phyloP scores from a whole-genome alignment of 2,888 invertebrate species.

The Pasiphila rectangulata region DNA sequence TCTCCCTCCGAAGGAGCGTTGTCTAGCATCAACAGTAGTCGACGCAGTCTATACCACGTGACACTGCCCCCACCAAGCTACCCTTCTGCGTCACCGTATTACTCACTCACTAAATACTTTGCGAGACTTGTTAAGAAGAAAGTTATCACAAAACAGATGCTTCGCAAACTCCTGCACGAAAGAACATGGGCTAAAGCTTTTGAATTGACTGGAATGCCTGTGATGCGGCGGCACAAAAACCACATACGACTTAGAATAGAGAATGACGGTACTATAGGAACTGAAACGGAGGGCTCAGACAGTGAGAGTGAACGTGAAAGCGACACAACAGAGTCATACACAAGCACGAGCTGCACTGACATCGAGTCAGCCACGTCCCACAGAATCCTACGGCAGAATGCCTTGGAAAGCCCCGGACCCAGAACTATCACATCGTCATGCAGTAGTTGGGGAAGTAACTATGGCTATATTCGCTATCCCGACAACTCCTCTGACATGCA shows the following conservation, averaged over 20 bases:
- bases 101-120: slow-evolving; percentile 88
- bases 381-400: slow-evolving; percentile 82
- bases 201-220: slow-evolving; percentile 69
- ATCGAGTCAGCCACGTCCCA: slow-evolving; percentile 49
- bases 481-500: slow-evolving; percentile 74
- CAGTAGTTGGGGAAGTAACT: slow-evolving; percentile 82
- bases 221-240: slow-evolving; percentile 69
- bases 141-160: slow-evolving; percentile 84
- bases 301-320: slow-evolving; percentile 68
- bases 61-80: slow-evolving; percentile 87
- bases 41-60: slow-evolving; percentile 79
- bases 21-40: slow-evolving; percentile 77
- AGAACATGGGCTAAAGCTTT: slow-evolving; percentile 75
- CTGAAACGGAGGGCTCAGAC: slow-evolving; percentile 68
- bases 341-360: slow-evolving; percentile 63
- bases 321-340: slow-evolving; percentile 66
- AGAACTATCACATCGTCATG: slow-evolving; percentile 66
- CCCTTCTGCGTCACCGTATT: slow-evolving; percentile 88
- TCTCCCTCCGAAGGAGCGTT: slow-evolving; percentile 79
- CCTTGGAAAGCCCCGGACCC: slow-evolving; percentile 76
- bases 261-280: slow-evolving; percentile 65
- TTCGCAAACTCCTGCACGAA: slow-evolving; percentile 87
- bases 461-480: slow-evolving; percentile 85
- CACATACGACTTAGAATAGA: slow-evolving; percentile 66
- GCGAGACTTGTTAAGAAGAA: slow-evolving; percentile 87